Evolutionary conservation across 2,888 invertebrate genomes (phyloP), one percentile per base, ranked within the genome.

Genomic region (Dryocosmus kuriphilus): DNA sequence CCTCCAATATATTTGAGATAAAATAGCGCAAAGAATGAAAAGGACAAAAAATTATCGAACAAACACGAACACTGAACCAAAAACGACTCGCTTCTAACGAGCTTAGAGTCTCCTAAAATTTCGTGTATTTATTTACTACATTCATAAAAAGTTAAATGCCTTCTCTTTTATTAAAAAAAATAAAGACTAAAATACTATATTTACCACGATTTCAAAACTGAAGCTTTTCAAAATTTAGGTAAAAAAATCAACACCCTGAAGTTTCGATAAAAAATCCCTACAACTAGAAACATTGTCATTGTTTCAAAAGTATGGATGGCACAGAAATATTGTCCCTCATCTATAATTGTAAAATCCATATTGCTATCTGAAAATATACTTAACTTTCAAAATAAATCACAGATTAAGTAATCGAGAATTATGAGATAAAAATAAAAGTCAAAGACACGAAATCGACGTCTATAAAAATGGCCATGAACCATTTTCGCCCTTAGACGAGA

Each of bases 391-490:
- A 63, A 35, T 11, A 2, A 63, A n/a, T 24, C 19, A 8, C 8
- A 24, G 24, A 46, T 67, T 19, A 30, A 51, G 46, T 27, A 19
- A 51, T 30, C 30, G n/a, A 46, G n/a, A n/a, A 32, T 22, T 57
- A 24, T 24, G 57, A 14, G 5, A 27, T n/a, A 19, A 7, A 46
- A 30, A n/a, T 46, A 27, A 30, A 55, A 71, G 30, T 22, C 19
- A 19, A 51, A 74, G 85, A 84, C 85, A 82, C 85, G 82, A 85
- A 81, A 81, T 75, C 79, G 75, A 51, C 77, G 73, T 81, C 83
- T 84, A 84, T 41, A 83, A 85, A 88, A 84, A 86, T 85, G 90
- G 85, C 89, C 90, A 85, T 89, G 89, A 90, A 89, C 89, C 86
- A 88, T 89, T 90, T 89, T 89, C 86, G 88, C 87, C 87, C 86